phyloP scores from a whole-genome alignment of 2,113 vertebrate genomes.

The Sinocyclocheilus anshuiensis region DNA sequence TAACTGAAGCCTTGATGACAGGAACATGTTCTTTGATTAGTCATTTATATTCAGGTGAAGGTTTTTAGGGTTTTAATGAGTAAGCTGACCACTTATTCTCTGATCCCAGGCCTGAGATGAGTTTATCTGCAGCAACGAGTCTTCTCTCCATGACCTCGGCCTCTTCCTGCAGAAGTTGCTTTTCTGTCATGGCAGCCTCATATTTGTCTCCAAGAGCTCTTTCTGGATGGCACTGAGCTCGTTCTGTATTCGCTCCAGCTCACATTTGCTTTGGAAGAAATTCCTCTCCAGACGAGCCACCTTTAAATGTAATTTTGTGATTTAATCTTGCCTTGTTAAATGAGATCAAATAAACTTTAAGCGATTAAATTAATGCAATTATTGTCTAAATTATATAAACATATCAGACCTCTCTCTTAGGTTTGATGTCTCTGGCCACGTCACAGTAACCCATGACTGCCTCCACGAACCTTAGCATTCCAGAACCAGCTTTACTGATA shows the following conservation, averaged over 20 bases:
- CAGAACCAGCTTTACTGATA: conserved; percentile 92
- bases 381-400: not conserved
- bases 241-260: conserved; percentile 85
- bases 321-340: not conserved
- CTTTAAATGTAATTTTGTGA: conserved; percentile 65
- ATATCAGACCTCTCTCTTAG: conserved; percentile 87
- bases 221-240: conserved; percentile 82
- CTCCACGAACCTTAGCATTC: conserved; percentile 95
- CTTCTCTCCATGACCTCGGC: conserved; percentile 93
- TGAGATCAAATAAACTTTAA: not conserved
- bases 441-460: conserved; percentile 94
- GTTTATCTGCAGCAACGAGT: conserved; percentile 89
- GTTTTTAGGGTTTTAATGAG: not conserved
- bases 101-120: conserved; percentile 90
- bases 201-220: conserved; percentile 87
- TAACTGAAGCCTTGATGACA: not conserved
- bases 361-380: not conserved
- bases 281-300: conserved; percentile 89
- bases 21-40: not conserved
- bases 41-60: not conserved
- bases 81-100: conserved; percentile 86
- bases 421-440: conserved; percentile 87
- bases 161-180: conserved; percentile 87
- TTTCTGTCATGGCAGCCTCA: conserved; percentile 82
- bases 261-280: conserved; percentile 83